phyloP scores from a whole-genome alignment of 2,797 vertebrate genomes.

The Accipiter minullus region DNA sequence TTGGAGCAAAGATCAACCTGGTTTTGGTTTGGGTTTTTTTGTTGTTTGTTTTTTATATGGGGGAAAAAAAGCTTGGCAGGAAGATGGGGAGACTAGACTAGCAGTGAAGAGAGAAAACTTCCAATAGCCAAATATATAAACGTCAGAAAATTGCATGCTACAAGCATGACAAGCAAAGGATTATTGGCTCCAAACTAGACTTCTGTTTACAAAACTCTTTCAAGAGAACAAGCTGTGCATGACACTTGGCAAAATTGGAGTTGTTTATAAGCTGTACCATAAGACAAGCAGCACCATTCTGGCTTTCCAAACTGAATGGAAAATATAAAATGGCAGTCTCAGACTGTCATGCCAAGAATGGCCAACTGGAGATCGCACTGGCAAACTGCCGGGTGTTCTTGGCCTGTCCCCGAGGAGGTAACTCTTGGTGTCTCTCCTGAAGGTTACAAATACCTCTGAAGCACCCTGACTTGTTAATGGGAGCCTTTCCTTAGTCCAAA shows the following conservation, averaged over 20 bases:
- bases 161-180: not conserved
- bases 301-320: not conserved
- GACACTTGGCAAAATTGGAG: not conserved
- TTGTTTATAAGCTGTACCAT: not conserved
- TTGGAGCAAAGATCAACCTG: not conserved
- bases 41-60: no score
- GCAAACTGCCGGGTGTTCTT: not conserved
- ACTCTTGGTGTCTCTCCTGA: not conserved
- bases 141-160: not conserved
- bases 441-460: not conserved
- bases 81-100: not conserved
- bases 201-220: not conserved
- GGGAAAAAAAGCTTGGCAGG: not conserved
- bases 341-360: no score
- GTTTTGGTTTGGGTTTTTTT: not conserved
- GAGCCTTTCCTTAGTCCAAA: not conserved
- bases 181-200: not conserved
- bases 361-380: not conserved
- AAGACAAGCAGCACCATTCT: not conserved
- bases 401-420: not conserved
- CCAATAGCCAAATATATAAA: not conserved
- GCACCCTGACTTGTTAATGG: fast-evolving
- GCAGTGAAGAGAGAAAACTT: not conserved
- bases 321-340: not conserved
- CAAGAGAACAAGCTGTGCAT: not conserved